Conservation (phyloP, 2,797 vertebrate species). For the Fundulus diaphanus region DNA sequence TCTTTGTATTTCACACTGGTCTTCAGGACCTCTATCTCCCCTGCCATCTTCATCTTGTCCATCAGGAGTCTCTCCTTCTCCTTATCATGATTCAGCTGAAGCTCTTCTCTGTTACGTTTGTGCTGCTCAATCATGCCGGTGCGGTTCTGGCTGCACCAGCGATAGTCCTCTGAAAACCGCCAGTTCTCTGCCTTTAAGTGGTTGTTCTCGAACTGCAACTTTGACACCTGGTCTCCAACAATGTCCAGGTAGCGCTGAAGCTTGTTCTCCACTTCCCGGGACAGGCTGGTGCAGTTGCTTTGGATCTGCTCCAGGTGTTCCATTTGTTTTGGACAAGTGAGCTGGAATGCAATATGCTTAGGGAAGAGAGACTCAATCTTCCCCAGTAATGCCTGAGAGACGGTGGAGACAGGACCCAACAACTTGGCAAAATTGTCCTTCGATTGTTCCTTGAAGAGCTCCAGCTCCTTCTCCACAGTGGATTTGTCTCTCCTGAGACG, state of each 20-base stretch:
- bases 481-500: slow-evolving; percentile 62
- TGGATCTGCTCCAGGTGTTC: slow-evolving; percentile 79
- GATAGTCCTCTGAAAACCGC: slow-evolving; percentile 61
- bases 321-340: slow-evolving; percentile 75
- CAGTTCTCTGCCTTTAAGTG: slow-evolving; percentile 70
- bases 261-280: slow-evolving; percentile 75
- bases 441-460: slow-evolving; percentile 58
- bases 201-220: slow-evolving; percentile 62
- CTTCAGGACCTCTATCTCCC: slow-evolving; percentile 50
- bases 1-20: slow-evolving; percentile 63
- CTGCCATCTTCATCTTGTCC: slow-evolving; percentile 66
- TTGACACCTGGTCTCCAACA: slow-evolving; percentile 67
- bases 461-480: slow-evolving; percentile 59
- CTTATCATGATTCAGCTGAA: slow-evolving; percentile 64
- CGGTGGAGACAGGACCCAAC: slow-evolving; percentile 65
- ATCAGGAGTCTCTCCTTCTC: slow-evolving; percentile 67
- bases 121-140: slow-evolving; percentile 46
- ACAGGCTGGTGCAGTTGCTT: slow-evolving; percentile 80
- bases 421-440: slow-evolving; percentile 67
- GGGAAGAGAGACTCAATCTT: slow-evolving; percentile 73
- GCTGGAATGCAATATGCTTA: slow-evolving; percentile 68
- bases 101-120: slow-evolving; percentile 25
- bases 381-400: slow-evolving; percentile 67
- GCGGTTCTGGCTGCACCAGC: slow-evolving; percentile 74
- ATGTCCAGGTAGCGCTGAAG: slow-evolving; percentile 77